phyloP scores from a whole-genome alignment of 1,140 invertebrate genomes.

The Arctopsyche grandis region DNA sequence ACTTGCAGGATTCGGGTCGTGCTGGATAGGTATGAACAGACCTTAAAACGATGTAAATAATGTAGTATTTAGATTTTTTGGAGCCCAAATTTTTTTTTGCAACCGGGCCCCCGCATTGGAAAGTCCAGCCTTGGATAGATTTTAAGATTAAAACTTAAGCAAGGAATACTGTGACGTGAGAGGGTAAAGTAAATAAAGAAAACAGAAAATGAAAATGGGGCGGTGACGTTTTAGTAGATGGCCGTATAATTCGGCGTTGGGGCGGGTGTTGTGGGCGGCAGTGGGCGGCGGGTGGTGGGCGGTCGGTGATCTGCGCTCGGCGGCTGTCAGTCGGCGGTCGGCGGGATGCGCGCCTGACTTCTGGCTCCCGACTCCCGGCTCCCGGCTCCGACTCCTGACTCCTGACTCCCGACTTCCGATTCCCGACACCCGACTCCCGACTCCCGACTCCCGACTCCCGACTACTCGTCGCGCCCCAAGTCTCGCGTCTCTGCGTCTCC shows the following conservation, averaged over 20 bases:
- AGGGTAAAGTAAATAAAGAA: neutral
- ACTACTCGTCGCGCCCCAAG: too few species aligned
- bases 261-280: constrained; percentile 35
- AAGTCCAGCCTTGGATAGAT: too few species aligned
- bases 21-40: too few species aligned
- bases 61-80: too few species aligned
- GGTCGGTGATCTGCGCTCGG: constrained; percentile 13
- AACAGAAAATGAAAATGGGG: constrained; percentile 19
- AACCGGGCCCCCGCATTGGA: too few species aligned
- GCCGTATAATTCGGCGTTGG: neutral
- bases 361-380: neutral
- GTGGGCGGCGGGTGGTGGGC: neutral
- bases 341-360: constrained; percentile 34
- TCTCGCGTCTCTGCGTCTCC: too few species aligned
- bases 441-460: too few species aligned
- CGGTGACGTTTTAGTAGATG: constrained; percentile 10
- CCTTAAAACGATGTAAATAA: too few species aligned
- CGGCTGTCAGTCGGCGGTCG: constrained; percentile 10
- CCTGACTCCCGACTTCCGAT: neutral
- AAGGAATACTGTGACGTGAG: neutral
- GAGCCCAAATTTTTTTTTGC: too few species aligned
- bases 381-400: neutral
- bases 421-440: too few species aligned
- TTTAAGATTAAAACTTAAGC: neutral
- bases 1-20: too few species aligned